These are phyloP conservation scores for Lingula anatina DNA, from an alignment of 2,888 invertebrate genomes.

Conservation along the genomic window DNA sequence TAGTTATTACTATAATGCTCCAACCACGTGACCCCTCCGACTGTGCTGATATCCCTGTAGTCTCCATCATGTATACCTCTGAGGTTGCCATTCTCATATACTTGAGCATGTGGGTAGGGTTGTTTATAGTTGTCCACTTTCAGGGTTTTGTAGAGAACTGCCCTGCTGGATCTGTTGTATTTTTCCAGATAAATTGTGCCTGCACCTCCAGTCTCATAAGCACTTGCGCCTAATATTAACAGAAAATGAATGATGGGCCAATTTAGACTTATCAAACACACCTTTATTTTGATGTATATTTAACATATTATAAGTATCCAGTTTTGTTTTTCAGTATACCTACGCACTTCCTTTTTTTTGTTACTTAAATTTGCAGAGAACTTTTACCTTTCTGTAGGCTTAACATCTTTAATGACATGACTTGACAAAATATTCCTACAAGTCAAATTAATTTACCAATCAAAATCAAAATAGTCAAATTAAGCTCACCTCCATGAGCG, in stretches of 20 bases:
- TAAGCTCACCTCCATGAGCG: conserved; percentile 26
- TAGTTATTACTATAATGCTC: conserved; percentile 11
- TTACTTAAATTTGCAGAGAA: too few species aligned
- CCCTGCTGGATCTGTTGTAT: conserved; percentile 8
- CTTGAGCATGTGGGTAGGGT: conserved; percentile 18
- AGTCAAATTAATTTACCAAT: too few species aligned
- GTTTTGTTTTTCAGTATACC: too few species aligned
- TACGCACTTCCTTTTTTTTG: too few species aligned
- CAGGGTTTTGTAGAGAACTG: conserved; percentile 13
- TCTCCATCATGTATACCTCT: conserved; percentile 21
- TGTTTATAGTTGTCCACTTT: conserved; percentile 23
- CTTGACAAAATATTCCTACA: too few species aligned
- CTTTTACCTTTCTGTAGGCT: too few species aligned
- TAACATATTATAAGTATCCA: too few species aligned
- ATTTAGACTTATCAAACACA: too few species aligned
- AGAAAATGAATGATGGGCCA: too few species aligned
- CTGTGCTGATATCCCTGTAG: conserved; percentile 17
- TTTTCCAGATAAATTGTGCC: conserved; percentile 25
- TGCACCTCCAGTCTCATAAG: conserved; percentile 26
- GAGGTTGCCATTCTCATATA: conserved; percentile 11
- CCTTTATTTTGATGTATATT: too few species aligned
- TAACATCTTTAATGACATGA: too few species aligned
- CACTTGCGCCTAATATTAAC: conserved; percentile 18
- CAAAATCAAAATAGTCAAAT: too few species aligned
- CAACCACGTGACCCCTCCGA: conserved; percentile 32